A percentile compares a stretch with the other conserved stretches of the same genome.
These are phyloP conservation scores for Drosophila nebulosa DNA, from an alignment of 1,140 invertebrate genomes.

Conservation along the genomic window DNA sequence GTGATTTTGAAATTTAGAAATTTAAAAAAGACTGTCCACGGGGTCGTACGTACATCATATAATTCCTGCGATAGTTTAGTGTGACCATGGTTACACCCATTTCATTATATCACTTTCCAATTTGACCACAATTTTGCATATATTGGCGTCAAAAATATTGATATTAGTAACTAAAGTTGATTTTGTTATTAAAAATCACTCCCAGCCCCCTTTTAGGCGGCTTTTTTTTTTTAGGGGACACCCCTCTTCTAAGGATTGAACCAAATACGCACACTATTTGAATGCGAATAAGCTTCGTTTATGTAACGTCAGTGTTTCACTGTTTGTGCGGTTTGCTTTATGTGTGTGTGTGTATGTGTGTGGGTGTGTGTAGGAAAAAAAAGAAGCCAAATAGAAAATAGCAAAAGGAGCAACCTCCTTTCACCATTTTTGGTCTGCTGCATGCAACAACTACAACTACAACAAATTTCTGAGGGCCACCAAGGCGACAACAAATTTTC, in stretches of 20 bases:
- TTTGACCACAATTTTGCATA: no score
- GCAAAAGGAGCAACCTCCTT: slow-evolving; percentile 14
- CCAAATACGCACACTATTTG: slow-evolving; percentile 51
- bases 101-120: no score
- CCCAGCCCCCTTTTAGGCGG: background rate
- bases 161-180: no score
- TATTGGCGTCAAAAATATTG: no score
- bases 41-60: no score
- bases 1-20: no score
- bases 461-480: slow-evolving; percentile 38
- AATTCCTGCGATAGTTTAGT: no score
- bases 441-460: slow-evolving; percentile 18
- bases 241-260: background rate
- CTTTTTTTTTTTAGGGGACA: background rate
- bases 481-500: slow-evolving; percentile 50
- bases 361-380: background rate
- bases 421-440: slow-evolving; percentile 1
- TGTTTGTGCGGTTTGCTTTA: slow-evolving; percentile 4
- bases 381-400: slow-evolving; percentile 15
- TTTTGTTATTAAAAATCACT: no score
- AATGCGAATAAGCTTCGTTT: slow-evolving; percentile 75
- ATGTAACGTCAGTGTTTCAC: slow-evolving; percentile 39
- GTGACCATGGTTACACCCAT: no score
- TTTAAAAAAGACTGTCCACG: background rate
- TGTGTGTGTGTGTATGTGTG: no score